phyloP scores from a whole-genome alignment of 2,113 vertebrate genomes.

The Sander vitreus region DNA sequence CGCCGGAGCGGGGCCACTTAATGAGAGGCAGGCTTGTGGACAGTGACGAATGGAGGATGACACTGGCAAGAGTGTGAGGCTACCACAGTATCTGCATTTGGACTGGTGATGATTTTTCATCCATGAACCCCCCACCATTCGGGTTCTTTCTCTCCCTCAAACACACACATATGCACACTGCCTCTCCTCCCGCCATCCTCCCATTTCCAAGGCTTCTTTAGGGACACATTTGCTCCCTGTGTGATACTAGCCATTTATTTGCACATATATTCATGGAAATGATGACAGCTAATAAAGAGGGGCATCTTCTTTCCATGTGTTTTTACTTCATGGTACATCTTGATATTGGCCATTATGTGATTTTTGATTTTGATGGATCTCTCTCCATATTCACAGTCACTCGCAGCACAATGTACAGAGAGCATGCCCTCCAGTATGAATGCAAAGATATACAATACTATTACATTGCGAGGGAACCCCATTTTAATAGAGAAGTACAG shows the following conservation, averaged over 20 bases:
- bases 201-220: constrained; percentile 83
- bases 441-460: constrained; percentile 56
- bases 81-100: constrained; percentile 93
- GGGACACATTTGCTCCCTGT: constrained; percentile 94
- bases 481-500: constrained; percentile 57
- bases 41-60: constrained; percentile 96
- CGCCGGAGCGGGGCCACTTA: constrained; percentile 92
- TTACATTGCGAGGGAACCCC: constrained; percentile 68
- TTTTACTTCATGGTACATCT: constrained; percentile 91
- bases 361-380: constrained; percentile 87
- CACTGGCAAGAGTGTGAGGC: constrained; percentile 88
- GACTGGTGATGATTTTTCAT: constrained; percentile 94
- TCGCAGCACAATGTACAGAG: constrained; percentile 43
- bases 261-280: constrained; percentile 94
- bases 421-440: constrained; percentile 51
- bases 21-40: constrained; percentile 92
- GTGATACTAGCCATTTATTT: constrained; percentile 96
- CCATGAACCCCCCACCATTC: constrained; percentile 54
- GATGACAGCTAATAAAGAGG: constrained; percentile 98
- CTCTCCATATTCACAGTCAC: constrained; percentile 43
- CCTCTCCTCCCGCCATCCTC: constrained; percentile 81
- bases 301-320: constrained; percentile 90
- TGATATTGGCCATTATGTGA: constrained; percentile 84
- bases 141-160: constrained; percentile 2
- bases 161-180: background rate